These are phyloP conservation scores for Hippocampus comes DNA, from an alignment of 2,113 vertebrate species.

Conservation along the genomic window DNA sequence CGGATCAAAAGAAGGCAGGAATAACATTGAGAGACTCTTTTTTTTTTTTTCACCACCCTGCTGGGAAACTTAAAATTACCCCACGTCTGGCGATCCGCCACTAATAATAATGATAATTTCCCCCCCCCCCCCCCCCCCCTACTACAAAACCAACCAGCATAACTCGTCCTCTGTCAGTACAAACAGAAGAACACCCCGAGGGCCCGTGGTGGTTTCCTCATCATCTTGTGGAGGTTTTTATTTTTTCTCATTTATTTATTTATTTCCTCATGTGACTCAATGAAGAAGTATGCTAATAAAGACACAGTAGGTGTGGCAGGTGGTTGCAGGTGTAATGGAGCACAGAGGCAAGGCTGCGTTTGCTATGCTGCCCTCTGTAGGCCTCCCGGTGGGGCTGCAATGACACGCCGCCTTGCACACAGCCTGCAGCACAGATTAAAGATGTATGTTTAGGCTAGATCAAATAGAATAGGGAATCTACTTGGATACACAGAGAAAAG, in stretches of 20 bases:
- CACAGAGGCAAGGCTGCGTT: conserved; percentile 18
- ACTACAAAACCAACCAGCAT: too few species aligned
- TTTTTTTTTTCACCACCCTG: conserved; percentile 63
- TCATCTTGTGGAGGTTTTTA: conserved; percentile 8
- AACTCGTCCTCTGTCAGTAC: conserved; percentile 78
- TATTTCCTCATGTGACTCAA: conserved; percentile 50
- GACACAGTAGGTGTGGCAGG: conserved; percentile 30
- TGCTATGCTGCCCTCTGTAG: conserved; percentile 60
- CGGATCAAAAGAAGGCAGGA: conserved; percentile 65
- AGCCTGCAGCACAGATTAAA: conserved; percentile 70
- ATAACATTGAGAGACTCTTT: conserved; percentile 71
- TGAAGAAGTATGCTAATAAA: conserved; percentile 70
- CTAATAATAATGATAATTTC: conserved; percentile 74
- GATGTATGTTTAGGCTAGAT: conserved; percentile 72
- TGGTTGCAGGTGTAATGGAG: conserved; percentile 51
- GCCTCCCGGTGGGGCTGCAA: conserved; percentile 39
- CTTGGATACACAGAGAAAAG: conserved; percentile 53
- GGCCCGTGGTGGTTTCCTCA: conserved; percentile 65
- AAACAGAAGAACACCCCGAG: conserved; percentile 72
- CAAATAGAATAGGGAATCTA: conserved; percentile 67
- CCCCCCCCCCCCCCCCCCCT: conserved; percentile 8
- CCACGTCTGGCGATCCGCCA: conserved; percentile 71
- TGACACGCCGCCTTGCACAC: conserved; percentile 25
- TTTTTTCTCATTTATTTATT: conserved; percentile 8
- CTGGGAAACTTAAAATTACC: conserved; percentile 77